These are phyloP conservation scores for Tenthredo livida DNA, from an alignment of 2,888 invertebrate species.

Conservation along the genomic window DNA sequence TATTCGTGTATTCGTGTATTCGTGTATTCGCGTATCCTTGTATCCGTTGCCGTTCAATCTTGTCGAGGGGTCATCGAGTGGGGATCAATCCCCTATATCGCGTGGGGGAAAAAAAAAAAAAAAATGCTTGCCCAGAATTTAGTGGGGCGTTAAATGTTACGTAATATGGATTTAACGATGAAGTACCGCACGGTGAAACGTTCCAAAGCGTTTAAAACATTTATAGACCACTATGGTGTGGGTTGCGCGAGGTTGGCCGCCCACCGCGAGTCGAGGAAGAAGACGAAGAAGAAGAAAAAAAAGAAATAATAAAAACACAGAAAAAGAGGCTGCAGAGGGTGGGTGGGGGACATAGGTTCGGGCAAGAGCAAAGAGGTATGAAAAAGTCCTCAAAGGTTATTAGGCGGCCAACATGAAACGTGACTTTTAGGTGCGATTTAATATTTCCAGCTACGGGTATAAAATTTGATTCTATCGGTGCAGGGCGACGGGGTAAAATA, in stretches of 20 bases:
- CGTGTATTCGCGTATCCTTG: neutral
- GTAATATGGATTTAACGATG: slow-evolving; percentile 28
- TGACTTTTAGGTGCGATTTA: slow-evolving; percentile 77
- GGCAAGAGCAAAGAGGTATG: slow-evolving; percentile 53
- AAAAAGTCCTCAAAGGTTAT: slow-evolving; percentile 68
- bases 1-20: neutral
- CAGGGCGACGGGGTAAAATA: slow-evolving; percentile 13
- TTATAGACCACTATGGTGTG: slow-evolving; percentile 55
- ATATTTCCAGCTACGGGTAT: slow-evolving; percentile 77
- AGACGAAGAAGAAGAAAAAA: neutral
- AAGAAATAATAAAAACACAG: slow-evolving; percentile 42
- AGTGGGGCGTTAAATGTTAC: slow-evolving; percentile 33
- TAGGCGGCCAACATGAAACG: slow-evolving; percentile 75
- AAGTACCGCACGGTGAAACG: slow-evolving; percentile 49
- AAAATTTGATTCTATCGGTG: slow-evolving; percentile 71
- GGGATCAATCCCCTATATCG: too few species aligned
- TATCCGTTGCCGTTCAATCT: neutral
- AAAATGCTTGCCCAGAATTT: slow-evolving; percentile 9
- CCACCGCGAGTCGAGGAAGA: slow-evolving; percentile 45
- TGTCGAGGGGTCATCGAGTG: neutral
- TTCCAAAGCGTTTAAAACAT: slow-evolving; percentile 58
- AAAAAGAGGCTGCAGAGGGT: slow-evolving; percentile 49
- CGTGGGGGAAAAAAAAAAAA: neutral
- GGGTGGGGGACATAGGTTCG: slow-evolving; percentile 51
- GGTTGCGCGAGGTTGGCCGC: slow-evolving; percentile 54